Percentiles rank a stretch among this genome's conserved stretches.
Evolutionary conservation across 1,140 invertebrate species (phyloP).

Genomic region (Dryas iulia): DNA sequence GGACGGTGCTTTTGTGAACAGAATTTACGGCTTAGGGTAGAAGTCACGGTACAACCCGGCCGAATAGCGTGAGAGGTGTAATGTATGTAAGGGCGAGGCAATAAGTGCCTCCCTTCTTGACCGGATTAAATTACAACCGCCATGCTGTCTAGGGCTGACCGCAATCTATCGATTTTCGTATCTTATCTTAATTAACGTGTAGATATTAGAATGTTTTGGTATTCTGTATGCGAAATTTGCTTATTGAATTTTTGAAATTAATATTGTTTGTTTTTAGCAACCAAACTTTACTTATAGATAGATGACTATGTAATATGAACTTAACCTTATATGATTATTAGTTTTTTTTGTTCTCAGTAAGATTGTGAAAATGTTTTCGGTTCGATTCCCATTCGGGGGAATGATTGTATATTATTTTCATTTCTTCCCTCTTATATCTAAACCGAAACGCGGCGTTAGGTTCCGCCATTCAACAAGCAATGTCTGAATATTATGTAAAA

Average conservation of each 20-base stretch:
- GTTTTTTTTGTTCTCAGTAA: too few relatives aligned
- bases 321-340: too few relatives aligned
- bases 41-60: slow-evolving; percentile 54
- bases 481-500: too few relatives aligned
- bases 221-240: background rate
- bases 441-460: too few relatives aligned
- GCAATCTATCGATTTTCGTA: slow-evolving; percentile 21
- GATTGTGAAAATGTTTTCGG: background rate
- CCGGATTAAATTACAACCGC: slow-evolving; percentile 56
- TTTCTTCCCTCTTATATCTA: too few relatives aligned
- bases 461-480: too few relatives aligned
- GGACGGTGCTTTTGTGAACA: slow-evolving; percentile 5
- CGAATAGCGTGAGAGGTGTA: slow-evolving; percentile 45
- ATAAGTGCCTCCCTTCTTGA: slow-evolving; percentile 57
- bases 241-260: background rate
- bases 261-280: too few relatives aligned
- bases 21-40: slow-evolving; percentile 34
- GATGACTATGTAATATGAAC: too few relatives aligned
- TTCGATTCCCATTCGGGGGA: too few relatives aligned
- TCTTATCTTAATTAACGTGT: slow-evolving; percentile 29
- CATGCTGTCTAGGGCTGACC: slow-evolving; percentile 58
- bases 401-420: too few relatives aligned
- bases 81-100: slow-evolving; percentile 51
- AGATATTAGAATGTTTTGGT: slow-evolving; percentile 28
- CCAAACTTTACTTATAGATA: too few relatives aligned